Conservation (phyloP, 2,888 invertebrate genomes). For the Galerucella pusilla region DNA sequence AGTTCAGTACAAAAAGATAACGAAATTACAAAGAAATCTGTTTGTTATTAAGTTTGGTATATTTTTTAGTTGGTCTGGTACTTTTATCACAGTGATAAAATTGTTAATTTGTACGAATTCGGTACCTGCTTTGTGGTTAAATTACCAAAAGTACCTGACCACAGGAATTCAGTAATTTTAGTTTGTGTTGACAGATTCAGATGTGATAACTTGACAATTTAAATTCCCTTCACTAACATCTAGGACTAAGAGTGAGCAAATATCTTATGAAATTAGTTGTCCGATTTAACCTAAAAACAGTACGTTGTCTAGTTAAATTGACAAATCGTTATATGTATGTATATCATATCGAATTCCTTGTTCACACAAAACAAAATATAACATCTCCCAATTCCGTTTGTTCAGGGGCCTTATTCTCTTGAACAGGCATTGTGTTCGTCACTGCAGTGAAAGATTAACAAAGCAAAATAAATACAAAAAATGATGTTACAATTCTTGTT, state of each 20-base stretch:
- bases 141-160: conserved; percentile 4
- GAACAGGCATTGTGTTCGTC: no score
- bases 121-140: conserved; percentile 8
- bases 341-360: no score
- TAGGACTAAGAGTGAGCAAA: conserved; percentile 45
- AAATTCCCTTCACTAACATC: conserved; percentile 57
- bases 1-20: no score
- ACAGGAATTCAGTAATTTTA: conserved; percentile 34
- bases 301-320: not conserved
- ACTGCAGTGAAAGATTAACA: no score
- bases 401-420: no score
- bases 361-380: no score
- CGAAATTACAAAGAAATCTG: not conserved
- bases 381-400: no score
- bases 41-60: not conserved
- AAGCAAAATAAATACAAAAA: no score
- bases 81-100: not conserved
- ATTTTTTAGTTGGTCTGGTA: conserved; percentile 7
- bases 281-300: not conserved
- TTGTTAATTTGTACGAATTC: not conserved
- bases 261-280: not conserved
- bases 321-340: not conserved
- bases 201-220: conserved; percentile 61
- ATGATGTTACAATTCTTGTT: no score
- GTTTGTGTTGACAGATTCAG: conserved; percentile 53